These are phyloP conservation scores for Thymelicus lineola DNA, from an alignment of 2,888 invertebrate species.

Conservation along the genomic window DNA sequence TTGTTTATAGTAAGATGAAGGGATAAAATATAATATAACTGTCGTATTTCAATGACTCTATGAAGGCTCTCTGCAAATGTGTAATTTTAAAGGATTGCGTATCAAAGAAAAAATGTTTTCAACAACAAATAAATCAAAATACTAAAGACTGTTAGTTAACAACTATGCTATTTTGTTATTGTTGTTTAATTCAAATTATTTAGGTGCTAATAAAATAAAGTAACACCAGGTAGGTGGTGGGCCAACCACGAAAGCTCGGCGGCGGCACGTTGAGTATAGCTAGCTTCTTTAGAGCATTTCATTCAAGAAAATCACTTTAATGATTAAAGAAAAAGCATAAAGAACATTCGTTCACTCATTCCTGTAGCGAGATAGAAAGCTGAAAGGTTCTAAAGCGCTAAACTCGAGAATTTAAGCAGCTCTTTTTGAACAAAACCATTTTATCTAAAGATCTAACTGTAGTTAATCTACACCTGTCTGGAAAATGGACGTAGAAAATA, in stretches of 20 bases:
- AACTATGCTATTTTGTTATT: no score
- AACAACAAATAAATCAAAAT: no score
- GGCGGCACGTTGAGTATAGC: no score
- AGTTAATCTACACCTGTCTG: neutral
- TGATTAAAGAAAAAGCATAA: neutral
- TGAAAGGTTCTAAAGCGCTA: neutral
- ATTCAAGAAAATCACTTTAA: constrained; percentile 11
- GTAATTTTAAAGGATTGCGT: no score
- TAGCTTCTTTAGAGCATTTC: constrained; percentile 9
- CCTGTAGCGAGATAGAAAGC: neutral
- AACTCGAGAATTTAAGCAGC: neutral
- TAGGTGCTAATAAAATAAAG: no score
- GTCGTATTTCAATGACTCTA: no score
- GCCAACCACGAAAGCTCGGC: neutral
- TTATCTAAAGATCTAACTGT: neutral
- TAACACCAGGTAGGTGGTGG: no score
- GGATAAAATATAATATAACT: constrained; percentile 1
- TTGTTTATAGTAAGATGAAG: neutral
- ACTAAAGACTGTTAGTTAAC: no score
- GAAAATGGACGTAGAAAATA: neutral
- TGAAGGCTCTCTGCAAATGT: no score
- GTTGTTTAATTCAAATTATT: no score
- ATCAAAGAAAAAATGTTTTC: no score
- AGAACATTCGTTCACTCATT: neutral
- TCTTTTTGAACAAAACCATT: neutral